Base-by-base conservation (phyloP, 2,888 invertebrate species). In the Tuberolachnus salignus region DNA sequence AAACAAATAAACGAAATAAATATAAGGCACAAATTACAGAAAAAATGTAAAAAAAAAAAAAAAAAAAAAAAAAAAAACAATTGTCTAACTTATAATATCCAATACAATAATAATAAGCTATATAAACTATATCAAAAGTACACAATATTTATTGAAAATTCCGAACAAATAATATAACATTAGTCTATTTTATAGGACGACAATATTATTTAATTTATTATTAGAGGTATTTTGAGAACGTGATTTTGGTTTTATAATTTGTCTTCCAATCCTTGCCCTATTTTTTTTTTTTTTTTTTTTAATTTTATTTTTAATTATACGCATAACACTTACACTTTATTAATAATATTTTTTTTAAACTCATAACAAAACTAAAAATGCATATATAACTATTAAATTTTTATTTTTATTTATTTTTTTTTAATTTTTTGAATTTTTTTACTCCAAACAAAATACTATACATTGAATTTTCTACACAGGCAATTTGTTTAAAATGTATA, bases 291-390 rank as follows among this genome's bases (percentile, higher is more conserved):
- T n/a, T n/a, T n/a, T n/a, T n/a, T n/a, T n/a, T n/a, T n/a, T n/a
- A n/a, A n/a, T n/a, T n/a, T n/a, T n/a, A n/a, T n/a, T n/a, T n/a
- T 46, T 78, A 78, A 59, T 78, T 78, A 78, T 78, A 67, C 67
- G 78, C 67, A 69, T 78, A 78, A 78, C 78, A 78, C 78, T 75
- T 75, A 78, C 13, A 78, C 49, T 78, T 78, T 78, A 78, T 67
- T 69, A 67, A 78, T 78, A 78, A 78, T 75, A 67, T 78, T 75
- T 78, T 51, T 75, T 73, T 78, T 57, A n/a, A 78, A 78, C 78
- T 78, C 78, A 78, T 78, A 78, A 78, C 78, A 78, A 78, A 78
- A 78, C 78, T 78, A 78, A 78, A 78, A 78, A 78, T 78, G 78
- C 78, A 78, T n/a, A n/a, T n/a, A 78, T 78, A 78, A 78, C 78